Conservation (phyloP, 2,888 invertebrate genomes). For the Nemotelus nigrinus region DNA sequence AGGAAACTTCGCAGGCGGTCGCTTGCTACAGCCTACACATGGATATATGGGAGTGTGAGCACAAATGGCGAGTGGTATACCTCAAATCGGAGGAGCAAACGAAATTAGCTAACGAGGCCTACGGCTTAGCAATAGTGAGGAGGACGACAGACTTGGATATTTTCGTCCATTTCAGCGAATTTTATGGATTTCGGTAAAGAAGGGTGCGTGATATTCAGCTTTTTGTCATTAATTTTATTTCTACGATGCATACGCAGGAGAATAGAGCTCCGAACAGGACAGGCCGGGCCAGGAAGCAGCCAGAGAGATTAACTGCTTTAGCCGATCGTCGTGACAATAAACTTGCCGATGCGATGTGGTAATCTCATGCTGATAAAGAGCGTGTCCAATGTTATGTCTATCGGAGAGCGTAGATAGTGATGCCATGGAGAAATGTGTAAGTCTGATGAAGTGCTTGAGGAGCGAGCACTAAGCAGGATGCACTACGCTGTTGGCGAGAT, state of each 20-base stretch:
- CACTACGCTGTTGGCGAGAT: neutral
- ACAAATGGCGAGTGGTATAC: neutral
- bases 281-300: slow-evolving; percentile 15
- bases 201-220: slow-evolving; percentile 40
- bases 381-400: slow-evolving; percentile 38
- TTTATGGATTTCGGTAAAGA: slow-evolving; percentile 32
- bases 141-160: neutral
- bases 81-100: no score
- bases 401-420: slow-evolving; percentile 24
- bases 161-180: slow-evolving; percentile 34
- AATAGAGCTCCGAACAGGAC: neutral
- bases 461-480: slow-evolving; percentile 17
- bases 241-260: neutral
- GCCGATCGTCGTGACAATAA: slow-evolving; percentile 41
- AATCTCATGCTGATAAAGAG: slow-evolving; percentile 45
- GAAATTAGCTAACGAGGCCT: no score
- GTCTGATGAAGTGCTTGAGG: neutral
- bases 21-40: slow-evolving; percentile 5
- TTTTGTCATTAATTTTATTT: slow-evolving; percentile 43
- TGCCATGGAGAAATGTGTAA: slow-evolving; percentile 21
- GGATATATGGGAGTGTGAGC: neutral
- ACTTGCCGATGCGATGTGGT: slow-evolving; percentile 39
- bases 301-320: slow-evolving; percentile 32
- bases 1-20: slow-evolving; percentile 1
- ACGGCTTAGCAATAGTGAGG: no score